These are phyloP conservation scores for Zophobas atratus DNA, from an alignment of 1,140 invertebrate species.

Conservation along the genomic window DNA sequence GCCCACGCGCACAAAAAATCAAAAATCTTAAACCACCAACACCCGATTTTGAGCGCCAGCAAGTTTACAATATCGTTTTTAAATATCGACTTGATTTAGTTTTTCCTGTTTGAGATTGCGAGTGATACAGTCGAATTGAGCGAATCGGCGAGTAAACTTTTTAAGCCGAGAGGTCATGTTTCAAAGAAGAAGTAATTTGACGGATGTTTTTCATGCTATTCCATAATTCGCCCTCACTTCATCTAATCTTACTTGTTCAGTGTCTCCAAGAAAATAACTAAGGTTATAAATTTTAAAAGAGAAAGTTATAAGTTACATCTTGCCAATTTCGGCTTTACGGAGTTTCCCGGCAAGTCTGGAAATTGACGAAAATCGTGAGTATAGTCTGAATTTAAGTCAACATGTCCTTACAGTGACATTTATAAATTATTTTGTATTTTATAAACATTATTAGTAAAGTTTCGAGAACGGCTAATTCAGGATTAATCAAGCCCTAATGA, in stretches of 20 bases:
- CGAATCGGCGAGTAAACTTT: too few relatives aligned
- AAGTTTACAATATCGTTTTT: too few relatives aligned
- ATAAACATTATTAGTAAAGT: not conserved
- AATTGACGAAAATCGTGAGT: conserved; percentile 16
- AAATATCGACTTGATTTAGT: too few relatives aligned
- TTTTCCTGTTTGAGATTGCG: too few relatives aligned
- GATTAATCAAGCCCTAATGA: conserved; percentile 29
- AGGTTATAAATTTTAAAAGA: conserved; percentile 39
- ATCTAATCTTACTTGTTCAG: conserved; percentile 26
- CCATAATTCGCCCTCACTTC: not conserved
- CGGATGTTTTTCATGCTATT: conserved; percentile 17
- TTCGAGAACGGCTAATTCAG: not conserved
- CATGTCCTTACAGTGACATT: conserved; percentile 18
- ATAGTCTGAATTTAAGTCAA: conserved; percentile 21
- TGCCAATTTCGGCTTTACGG: conserved; percentile 23
- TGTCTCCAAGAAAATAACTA: conserved; percentile 29
- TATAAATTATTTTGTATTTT: conserved; percentile 42
- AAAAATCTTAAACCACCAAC: too few relatives aligned
- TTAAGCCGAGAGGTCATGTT: too few relatives aligned
- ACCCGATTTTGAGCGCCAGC: too few relatives aligned
- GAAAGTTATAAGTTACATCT: conserved; percentile 36
- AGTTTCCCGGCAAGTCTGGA: conserved; percentile 3
- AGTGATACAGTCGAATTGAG: too few relatives aligned
- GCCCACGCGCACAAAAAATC: too few relatives aligned
- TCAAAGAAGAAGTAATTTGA: conserved; percentile 2